Conservation (phyloP, 23 tunicate genomes). For the Phallusia fumigata region DNA sequence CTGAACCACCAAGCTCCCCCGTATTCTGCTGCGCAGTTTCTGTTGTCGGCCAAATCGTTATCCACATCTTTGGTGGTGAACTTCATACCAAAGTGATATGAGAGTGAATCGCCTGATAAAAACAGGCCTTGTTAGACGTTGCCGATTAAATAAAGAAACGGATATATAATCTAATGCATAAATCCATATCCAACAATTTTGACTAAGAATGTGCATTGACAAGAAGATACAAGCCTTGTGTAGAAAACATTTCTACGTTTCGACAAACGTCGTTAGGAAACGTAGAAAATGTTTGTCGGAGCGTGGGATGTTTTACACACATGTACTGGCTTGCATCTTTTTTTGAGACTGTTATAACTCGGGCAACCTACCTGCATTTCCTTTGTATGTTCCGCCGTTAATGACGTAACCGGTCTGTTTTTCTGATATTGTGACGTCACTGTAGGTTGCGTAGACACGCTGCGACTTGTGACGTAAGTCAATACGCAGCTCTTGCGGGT, state of each 20-base stretch:
- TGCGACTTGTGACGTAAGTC: slow-evolving; percentile 18
- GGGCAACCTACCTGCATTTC: slow-evolving; percentile 26
- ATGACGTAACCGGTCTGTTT: slow-evolving; percentile 10
- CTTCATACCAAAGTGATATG: slow-evolving; percentile 18
- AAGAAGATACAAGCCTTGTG: too few relatives aligned
- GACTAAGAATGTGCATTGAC: too few relatives aligned
- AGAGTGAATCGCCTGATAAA: slow-evolving; percentile 29
- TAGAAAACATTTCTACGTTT: too few relatives aligned
- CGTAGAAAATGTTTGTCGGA: too few relatives aligned
- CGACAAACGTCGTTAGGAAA: too few relatives aligned
- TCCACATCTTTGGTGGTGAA: slow-evolving; percentile 30
- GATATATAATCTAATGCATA: too few relatives aligned
- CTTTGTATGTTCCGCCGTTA: neutral
- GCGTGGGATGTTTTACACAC: too few relatives aligned
- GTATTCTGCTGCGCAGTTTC: slow-evolving; percentile 43
- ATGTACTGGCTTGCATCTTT: too few relatives aligned
- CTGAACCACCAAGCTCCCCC: slow-evolving; percentile 44
- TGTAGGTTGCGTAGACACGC: neutral
- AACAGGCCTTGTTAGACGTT: too few relatives aligned
- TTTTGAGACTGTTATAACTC: too few relatives aligned
- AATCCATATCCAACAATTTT: too few relatives aligned
- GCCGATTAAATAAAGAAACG: too few relatives aligned
- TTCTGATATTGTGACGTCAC: slow-evolving; percentile 14
- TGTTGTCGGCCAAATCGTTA: slow-evolving; percentile 19
- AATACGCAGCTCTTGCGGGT: slow-evolving; percentile 18